Base-by-base conservation (phyloP, 53 echinoderm and acorn worm genomes). In the Stichopus horrens region DNA sequence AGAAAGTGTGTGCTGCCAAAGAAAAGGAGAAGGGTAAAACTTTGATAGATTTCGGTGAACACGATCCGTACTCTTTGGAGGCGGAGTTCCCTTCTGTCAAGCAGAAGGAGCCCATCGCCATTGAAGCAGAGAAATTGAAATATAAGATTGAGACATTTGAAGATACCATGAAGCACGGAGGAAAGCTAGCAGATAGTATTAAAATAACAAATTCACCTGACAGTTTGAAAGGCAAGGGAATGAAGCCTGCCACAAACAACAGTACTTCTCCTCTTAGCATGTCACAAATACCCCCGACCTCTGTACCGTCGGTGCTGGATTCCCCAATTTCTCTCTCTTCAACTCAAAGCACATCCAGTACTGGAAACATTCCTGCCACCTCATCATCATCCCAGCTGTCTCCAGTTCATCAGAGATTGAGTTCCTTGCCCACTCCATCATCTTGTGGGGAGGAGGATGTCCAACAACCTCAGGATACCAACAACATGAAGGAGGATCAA, bases 1-100 rank as follows among this genome's bases (percentile, higher is more conserved):
- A 85, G 65, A 85, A 85, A 65, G 85, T 67, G 85, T 85, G 85
- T 66, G 85, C 85, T 85, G 59, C 85, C 52, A 85, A 85, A 52
- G 77, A 76, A 13, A 85, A 85, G 85, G 58, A 81, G 10, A 85
- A 63, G 23, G 58, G 65, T 52, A 85, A 85, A 59, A 63, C 20
- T 5, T 66, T 85, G n/a, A 59, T 59, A 63, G 85, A 85, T 16
- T 23, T 85, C 3, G 85, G 51, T 4, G 85, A 85, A 85, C 85
- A 85, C 37, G 85, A 85, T 67, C 85, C 85, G 21, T 85, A 85
- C 65, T 85, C 85, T 9, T 85, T 85, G 67, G 85, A 85, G 51
- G 85, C 85, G 37, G 85, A 85, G 66, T 85, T 85, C 66, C 85
- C 85, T 53, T 85, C 85, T 65, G 85, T 58, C 5, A 59, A 85